Percentiles rank a stretch among this genome's conserved stretches.
These are phyloP conservation scores for Hydrozoanthus tunicans DNA, from an alignment of 64 coral and sea anemone species.

Conservation along the genomic window DNA sequence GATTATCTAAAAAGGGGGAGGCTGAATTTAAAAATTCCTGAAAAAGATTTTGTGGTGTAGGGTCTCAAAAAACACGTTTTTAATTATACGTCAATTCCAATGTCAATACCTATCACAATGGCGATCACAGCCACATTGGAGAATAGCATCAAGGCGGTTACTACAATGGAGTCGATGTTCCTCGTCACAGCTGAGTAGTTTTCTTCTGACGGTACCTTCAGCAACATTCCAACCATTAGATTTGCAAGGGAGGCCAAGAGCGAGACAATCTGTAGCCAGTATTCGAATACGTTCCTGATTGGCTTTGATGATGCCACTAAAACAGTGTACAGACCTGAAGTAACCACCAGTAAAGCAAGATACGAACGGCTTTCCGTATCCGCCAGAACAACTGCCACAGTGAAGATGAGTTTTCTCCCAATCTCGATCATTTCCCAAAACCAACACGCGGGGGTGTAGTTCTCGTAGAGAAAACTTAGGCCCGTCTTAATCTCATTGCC, in stretches of 20 bases:
- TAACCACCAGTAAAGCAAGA: not conserved
- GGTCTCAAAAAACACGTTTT: not conserved
- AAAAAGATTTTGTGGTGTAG: not conserved
- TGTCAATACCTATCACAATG: slow-evolving; percentile 46
- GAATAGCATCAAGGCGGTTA: slow-evolving; percentile 51
- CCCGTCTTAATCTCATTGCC: not conserved
- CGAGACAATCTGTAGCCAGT: slow-evolving; percentile 63
- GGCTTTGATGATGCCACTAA: slow-evolving; percentile 61
- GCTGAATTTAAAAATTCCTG: no score
- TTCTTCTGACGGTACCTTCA: slow-evolving; percentile 50
- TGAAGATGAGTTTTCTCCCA: not conserved
- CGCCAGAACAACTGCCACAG: not conserved
- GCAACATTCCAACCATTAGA: slow-evolving; percentile 46
- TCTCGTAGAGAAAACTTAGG: slow-evolving; percentile 1
- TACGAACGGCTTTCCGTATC: slow-evolving; percentile 13
- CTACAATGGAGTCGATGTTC: slow-evolving; percentile 35
- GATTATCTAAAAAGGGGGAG: no score
- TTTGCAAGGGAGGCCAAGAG: slow-evolving; percentile 54
- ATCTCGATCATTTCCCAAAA: slow-evolving; percentile 44
- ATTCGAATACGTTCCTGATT: slow-evolving; percentile 48
- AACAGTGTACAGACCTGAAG: not conserved
- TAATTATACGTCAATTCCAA: not conserved
- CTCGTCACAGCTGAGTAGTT: slow-evolving; percentile 10
- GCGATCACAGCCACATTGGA: slow-evolving; percentile 63
- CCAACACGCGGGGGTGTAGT: not conserved